Evolutionary conservation across 2,113 vertebrate species (phyloP), one percentile per base, ranked within the genome.

Genomic region (Gallinago jamesoni): DNA sequence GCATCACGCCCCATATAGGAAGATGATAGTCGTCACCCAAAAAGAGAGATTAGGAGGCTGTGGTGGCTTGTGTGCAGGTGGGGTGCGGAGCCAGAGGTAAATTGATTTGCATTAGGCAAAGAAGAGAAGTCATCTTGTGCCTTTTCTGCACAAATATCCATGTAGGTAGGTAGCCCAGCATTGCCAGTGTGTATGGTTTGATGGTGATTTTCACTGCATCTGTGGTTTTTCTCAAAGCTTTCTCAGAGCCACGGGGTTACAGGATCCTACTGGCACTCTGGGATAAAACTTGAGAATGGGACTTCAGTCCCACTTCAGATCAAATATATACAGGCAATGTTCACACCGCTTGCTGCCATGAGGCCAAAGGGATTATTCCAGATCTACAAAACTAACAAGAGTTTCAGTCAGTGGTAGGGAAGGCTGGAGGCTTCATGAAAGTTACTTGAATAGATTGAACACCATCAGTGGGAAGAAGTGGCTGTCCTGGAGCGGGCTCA

Each of bases 321-420:
- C 0, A 14, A 30, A 63, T 67, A 9, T 7, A 24, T 2, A 3
- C 53, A 47, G 78, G 37, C 56, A 45, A 8, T 62, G n/a, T 64
- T 90, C 52, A 66, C 41, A 28, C 50, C 3, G 11, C 43, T 60
- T 47, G 41, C 68, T 95, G 80, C 93, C 43, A 1, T 31, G 79
- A 74, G 66, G 50, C 75, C 37, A n/a, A 55, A 48, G 68, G 84
- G 70, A 70, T 89, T 95, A 45, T 74, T 92, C 55, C 82, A 77
- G n/a, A 53, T 73, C 27, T 87, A 10, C 59, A 90, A 75, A 95
- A 59, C 47, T 66, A 72, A 52, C 30, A 52, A 13, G 74, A 59
- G 53, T 78, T 95, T 56, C 69, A 93, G 62, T 70, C 69, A 67
- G 52, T 55, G 53, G 33, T 30, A n/a, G 80, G 69, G 53, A 79